Evolutionary conservation across 2,888 invertebrate genomes (phyloP).

Genomic region (Xanthia togata): DNA sequence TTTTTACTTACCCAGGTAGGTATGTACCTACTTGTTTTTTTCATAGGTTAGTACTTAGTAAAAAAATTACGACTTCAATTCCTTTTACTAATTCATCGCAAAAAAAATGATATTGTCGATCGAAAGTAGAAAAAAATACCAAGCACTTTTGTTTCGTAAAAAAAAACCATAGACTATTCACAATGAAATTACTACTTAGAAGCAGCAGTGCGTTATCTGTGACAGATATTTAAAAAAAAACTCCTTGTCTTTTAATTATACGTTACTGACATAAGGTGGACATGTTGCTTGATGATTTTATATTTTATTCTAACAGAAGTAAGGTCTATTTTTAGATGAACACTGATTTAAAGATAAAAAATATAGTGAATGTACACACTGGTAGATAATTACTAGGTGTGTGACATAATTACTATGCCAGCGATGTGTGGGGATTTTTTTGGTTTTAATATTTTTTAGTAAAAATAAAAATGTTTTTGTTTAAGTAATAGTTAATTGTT

Average conservation of each 20-base stretch:
- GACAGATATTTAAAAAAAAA: slow-evolving; percentile 77
- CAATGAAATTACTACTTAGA: slow-evolving; percentile 73
- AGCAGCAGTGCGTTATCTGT: slow-evolving; percentile 74
- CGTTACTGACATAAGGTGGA: slow-evolving; percentile 67
- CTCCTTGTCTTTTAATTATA: slow-evolving; percentile 78
- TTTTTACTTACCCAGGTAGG: too few species aligned
- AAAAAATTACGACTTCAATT: not conserved
- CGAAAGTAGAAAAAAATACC: slow-evolving; percentile 35
- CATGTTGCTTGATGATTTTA: slow-evolving; percentile 55
- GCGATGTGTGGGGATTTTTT: slow-evolving; percentile 68
- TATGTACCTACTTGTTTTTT: not conserved
- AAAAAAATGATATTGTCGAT: slow-evolving; percentile 33
- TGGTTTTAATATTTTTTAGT: slow-evolving; percentile 67
- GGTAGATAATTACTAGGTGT: slow-evolving; percentile 78
- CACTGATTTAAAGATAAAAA: slow-evolving; percentile 76
- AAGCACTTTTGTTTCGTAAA: slow-evolving; percentile 56
- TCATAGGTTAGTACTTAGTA: too few species aligned
- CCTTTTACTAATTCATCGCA: slow-evolving; percentile 34
- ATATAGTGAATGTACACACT: slow-evolving; percentile 71
- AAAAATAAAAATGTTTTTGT: slow-evolving; percentile 67
- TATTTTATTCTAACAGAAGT: slow-evolving; percentile 63
- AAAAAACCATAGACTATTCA: slow-evolving; percentile 67
- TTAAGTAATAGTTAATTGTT: slow-evolving; percentile 58
- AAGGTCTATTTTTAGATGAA: slow-evolving; percentile 70
- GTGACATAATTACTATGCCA: slow-evolving; percentile 81